These are phyloP conservation scores for Monochamus saltuarius DNA, from an alignment of 1,140 invertebrate species.

Conservation along the genomic window DNA sequence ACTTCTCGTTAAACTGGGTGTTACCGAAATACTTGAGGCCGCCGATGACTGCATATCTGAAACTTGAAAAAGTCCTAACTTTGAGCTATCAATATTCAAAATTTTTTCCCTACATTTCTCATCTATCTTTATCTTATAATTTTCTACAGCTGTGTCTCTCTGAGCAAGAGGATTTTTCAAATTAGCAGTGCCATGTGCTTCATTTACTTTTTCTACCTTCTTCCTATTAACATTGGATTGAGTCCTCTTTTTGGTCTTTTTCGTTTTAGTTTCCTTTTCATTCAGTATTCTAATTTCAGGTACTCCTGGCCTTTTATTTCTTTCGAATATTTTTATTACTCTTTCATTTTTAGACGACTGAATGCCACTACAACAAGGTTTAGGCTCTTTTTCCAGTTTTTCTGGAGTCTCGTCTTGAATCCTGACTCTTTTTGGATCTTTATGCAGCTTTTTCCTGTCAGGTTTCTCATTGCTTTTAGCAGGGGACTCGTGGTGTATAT, in stretches of 20 bases:
- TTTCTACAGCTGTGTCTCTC: neutral
- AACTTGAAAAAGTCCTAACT: constrained; percentile 31
- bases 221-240: neutral
- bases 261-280: constrained; percentile 15
- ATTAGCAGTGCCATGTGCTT: constrained; percentile 2
- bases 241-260: neutral
- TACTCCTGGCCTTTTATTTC: constrained; percentile 27
- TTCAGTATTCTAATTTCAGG: constrained; percentile 31
- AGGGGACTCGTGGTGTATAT: constrained; percentile 32
- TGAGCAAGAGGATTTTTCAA: neutral
- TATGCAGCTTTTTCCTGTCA: constrained; percentile 10
- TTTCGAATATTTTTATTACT: constrained; percentile 39
- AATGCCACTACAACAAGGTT: constrained; percentile 15
- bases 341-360: constrained; percentile 9
- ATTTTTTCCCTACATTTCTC: constrained; percentile 17
- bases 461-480: constrained; percentile 1
- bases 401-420: constrained; percentile 28
- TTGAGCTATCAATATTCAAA: constrained; percentile 22
- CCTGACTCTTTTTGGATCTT: constrained; percentile 22
- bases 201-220: neutral
- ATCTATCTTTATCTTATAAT: constrained; percentile 7
- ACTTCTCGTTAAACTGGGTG: constrained; percentile 18
- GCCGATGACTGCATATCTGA: constrained; percentile 21
- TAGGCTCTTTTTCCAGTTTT: constrained; percentile 30
- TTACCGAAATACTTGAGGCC: constrained; percentile 6